Conservation (phyloP, 2,888 invertebrate genomes). For the Antitype chi region DNA sequence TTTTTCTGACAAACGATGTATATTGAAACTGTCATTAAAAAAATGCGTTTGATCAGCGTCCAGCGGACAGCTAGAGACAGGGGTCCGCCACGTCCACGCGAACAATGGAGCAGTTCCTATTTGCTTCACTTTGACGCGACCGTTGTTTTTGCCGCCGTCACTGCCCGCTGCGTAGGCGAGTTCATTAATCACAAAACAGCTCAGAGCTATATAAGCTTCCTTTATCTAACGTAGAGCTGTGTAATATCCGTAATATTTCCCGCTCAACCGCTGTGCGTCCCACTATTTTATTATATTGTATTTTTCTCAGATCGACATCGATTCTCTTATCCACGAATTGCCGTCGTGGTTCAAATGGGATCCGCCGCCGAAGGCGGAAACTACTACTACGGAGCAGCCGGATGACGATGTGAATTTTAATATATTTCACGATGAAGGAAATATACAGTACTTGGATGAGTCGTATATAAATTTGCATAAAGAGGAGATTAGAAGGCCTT, state of each 20-base stretch:
- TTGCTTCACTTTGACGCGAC: constrained; percentile 81
- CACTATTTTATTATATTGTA: constrained; percentile 53
- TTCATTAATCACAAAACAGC: constrained; percentile 88
- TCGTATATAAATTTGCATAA: constrained; percentile 87
- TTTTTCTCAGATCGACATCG: constrained; percentile 84
- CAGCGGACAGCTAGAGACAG: constrained; percentile 69
- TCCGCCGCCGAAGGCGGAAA: constrained; percentile 83
- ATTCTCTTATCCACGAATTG: constrained; percentile 82
- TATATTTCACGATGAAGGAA: constrained; percentile 86
- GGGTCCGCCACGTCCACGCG: constrained; percentile 70
- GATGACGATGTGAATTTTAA: constrained; percentile 85
- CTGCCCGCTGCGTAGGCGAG: constrained; percentile 79
- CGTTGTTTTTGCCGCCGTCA: constrained; percentile 82
- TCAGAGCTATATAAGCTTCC: constrained; percentile 81
- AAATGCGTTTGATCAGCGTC: constrained; percentile 64
- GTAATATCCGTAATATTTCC: constrained; percentile 68
- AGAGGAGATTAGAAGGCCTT: constrained; percentile 86
- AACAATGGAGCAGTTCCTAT: constrained; percentile 80
- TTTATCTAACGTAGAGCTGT: constrained; percentile 76
- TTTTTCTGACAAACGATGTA: constrained; percentile 12
- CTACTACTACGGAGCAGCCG: constrained; percentile 84
- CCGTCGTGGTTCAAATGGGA: constrained; percentile 89
- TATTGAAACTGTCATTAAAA: constrained; percentile 59
- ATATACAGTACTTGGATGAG: constrained; percentile 87
- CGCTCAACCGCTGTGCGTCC: constrained; percentile 56